These are phyloP conservation scores for Globia sparganii DNA, from an alignment of 2,888 invertebrate genomes.

Conservation along the genomic window DNA sequence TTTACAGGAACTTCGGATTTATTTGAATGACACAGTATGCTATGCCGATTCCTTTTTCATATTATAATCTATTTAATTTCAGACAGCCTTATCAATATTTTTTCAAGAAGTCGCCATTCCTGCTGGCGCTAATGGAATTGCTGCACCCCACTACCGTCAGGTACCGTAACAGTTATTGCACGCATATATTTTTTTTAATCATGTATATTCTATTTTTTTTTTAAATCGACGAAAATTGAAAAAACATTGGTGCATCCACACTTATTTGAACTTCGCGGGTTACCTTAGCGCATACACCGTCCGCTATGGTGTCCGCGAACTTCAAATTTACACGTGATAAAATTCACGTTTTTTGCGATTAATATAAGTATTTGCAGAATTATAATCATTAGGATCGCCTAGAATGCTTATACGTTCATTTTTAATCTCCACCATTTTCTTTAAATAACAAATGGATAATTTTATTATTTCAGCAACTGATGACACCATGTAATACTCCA, in stretches of 20 bases:
- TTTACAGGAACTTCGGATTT: not conserved
- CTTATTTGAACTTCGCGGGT: not conserved
- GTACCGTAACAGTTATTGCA: constrained; percentile 81
- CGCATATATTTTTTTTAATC: not conserved
- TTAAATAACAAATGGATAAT: not conserved
- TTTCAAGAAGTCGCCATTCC: constrained; percentile 97
- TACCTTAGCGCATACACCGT: too few species aligned
- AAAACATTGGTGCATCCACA: not conserved
- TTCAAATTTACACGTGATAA: too few species aligned
- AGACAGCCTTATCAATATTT: constrained; percentile 98
- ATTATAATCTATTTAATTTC: constrained; percentile 74
- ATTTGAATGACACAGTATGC: not conserved
- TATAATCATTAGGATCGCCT: not conserved
- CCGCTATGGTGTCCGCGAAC: not conserved
- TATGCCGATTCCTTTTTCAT: not conserved
- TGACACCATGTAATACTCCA: constrained; percentile 98
- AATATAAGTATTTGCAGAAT: not conserved
- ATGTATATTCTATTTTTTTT: too few species aligned
- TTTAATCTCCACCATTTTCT: not conserved
- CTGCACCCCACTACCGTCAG: constrained; percentile 95
- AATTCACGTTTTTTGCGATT: not conserved
- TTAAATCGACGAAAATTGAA: not conserved
- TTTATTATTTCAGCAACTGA: constrained; percentile 91
- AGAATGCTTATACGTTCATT: not conserved
- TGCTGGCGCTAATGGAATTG: constrained; percentile 93